Conservation (phyloP, 1,140 invertebrate genomes). For the Amphibalanus amphitrite region DNA sequence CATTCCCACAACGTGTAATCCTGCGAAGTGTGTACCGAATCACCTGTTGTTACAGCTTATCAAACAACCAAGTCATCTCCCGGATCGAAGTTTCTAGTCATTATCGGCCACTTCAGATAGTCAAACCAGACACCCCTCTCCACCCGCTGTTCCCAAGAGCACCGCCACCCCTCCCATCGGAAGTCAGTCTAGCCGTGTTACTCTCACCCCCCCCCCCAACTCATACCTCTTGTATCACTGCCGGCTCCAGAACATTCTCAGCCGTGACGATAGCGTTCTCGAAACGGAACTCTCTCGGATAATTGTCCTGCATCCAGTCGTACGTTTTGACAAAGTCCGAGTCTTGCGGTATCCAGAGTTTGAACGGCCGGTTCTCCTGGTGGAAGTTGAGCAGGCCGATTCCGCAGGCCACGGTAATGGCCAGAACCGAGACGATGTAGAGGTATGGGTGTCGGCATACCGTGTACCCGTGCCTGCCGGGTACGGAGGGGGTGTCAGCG, state of each 20-base stretch:
- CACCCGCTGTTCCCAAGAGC: background rate
- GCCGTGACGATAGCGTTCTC: conserved; percentile 42
- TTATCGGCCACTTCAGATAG: background rate
- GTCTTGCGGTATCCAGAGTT: conserved; percentile 48
- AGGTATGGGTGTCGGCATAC: conserved; percentile 30
- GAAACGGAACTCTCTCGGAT: conserved; percentile 39
- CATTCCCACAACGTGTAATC: no score
- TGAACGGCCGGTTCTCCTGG: conserved; percentile 45
- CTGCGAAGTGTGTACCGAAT: no score
- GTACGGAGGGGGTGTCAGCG: conserved; percentile 13
- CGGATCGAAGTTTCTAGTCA: no score
- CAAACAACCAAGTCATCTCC: no score
- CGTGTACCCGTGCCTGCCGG: conserved; percentile 17
- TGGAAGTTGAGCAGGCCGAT: conserved; percentile 39
- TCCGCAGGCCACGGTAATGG: conserved; percentile 31
- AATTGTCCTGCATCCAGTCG: conserved; percentile 48
- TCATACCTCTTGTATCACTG: conserved; percentile 28
- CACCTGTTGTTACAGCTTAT: no score
- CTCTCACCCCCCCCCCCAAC: background rate
- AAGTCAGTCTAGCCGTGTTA: no score
- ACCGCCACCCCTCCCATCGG: background rate
- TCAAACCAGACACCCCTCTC: background rate
- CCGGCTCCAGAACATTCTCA: conserved; percentile 42
- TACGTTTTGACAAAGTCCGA: conserved; percentile 47
- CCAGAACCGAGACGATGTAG: conserved; percentile 33